Evolutionary conservation across 2,797 vertebrate species (phyloP), one percentile per base, ranked within the genome.

Genomic region (Silurus lanzhouensis): DNA sequence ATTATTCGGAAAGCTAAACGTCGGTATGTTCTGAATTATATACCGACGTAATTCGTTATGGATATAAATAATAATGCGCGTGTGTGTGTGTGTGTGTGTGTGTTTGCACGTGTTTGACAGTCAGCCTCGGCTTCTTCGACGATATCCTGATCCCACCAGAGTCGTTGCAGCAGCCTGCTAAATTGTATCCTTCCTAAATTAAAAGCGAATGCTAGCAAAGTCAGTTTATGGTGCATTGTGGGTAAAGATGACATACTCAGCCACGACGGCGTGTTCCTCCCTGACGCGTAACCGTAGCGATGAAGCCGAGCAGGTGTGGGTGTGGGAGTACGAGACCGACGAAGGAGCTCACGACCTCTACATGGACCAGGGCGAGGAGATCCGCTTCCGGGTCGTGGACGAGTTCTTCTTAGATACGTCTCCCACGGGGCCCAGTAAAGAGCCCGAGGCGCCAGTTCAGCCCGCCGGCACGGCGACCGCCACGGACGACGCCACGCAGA

Each of bases 251-350:
- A 61, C 6, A 12, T 63, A 63, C 46, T 77, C 25, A 60, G 8
- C 1, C 52, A n/a, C 6, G 5, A 8, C 38, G 2, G 31, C 66
- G 72, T 19, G 19, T 13, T 4, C 57, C 60, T 85, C 93, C 95
- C 94, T 96, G 88, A 94, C 86, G 82, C 64, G 0, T 31, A 13
- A 79, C 66, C 0, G 38, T 92, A 99, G 98, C 0, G 98, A 99
- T 1, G 98, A 99, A 86, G 93, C 97, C 0, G 98, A 99, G 92
- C 98, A 99, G 88, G 98, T 99, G 66, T 99, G 98, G 98, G 95
- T 99, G 13, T 99, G 98, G 98, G 98, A 99, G 87, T 99, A 99
- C 0, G 98, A 99, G 94, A 99, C 98, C 0, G 98, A 99, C 15
- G 98, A 99, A 89, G 98, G 98, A 0, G 97, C 98, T 1, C 98